Percentiles rank a stretch among this genome's conserved stretches.
Evolutionary conservation across 2,888 invertebrate species (phyloP).

Genomic region (Furcula furcula): DNA sequence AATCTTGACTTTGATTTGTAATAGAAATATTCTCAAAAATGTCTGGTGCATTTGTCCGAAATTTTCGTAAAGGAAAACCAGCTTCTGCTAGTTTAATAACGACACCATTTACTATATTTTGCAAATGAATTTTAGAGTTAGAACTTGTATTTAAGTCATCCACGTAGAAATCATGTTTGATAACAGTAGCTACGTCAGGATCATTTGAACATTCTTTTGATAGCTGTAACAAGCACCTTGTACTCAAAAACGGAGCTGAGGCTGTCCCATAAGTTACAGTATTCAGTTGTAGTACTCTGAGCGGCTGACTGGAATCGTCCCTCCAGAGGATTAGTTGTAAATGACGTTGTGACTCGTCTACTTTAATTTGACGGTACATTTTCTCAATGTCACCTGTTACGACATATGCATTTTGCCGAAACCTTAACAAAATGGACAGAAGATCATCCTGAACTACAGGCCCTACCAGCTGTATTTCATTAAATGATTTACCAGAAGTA

Average conservation of each 20-base stretch:
- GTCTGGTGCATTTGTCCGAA: slow-evolving; percentile 1
- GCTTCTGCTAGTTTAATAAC: slow-evolving; percentile 1
- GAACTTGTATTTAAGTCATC: not conserved
- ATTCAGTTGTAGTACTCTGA: slow-evolving; percentile 3
- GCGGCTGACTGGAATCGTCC: slow-evolving; percentile 1
- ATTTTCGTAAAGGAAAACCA: slow-evolving; percentile 1
- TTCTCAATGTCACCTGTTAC: slow-evolving; percentile 2
- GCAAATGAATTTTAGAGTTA: not conserved
- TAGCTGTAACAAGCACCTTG: slow-evolving; percentile 1
- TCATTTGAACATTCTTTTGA: slow-evolving; percentile 6
- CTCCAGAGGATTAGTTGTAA: slow-evolving; percentile 8
- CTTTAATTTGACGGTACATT: not conserved
- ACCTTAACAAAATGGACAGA: not conserved
- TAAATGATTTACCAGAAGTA: too few relatives aligned
- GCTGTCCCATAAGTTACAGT: slow-evolving; percentile 7
- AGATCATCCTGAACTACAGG: too few relatives aligned
- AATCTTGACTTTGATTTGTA: not conserved
- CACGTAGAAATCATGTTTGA: not conserved
- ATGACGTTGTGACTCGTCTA: slow-evolving; percentile 2
- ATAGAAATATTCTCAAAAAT: not conserved
- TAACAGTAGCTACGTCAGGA: too few relatives aligned
- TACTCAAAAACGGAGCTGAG: slow-evolving; percentile 6
- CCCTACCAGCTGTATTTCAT: too few relatives aligned
- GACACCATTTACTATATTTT: too few relatives aligned
- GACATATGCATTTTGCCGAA: slow-evolving; percentile 1